These are phyloP conservation scores for Procambarus virginalis DNA, from an alignment of 1,140 invertebrate genomes.

Conservation along the genomic window DNA sequence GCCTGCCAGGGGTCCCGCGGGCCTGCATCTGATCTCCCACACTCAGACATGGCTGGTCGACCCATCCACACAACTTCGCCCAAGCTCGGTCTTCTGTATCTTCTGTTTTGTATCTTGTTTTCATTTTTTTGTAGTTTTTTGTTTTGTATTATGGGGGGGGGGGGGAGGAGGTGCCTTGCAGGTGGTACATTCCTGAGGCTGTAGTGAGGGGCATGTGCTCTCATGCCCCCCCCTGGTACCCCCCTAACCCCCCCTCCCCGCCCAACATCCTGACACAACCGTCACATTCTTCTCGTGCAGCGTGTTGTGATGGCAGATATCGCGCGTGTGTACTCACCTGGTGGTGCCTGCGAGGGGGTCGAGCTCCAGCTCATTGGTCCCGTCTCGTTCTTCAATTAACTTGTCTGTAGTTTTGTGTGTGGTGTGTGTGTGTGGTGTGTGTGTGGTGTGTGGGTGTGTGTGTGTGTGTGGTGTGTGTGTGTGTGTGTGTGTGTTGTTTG, in stretches of 20 bases:
- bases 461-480: neutral
- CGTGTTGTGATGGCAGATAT: neutral
- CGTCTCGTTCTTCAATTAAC: too few species aligned
- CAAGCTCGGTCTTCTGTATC: neutral
- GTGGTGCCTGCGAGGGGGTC: too few species aligned
- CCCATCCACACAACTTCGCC: neutral
- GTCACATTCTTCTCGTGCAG: neutral
- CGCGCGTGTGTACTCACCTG: too few species aligned
- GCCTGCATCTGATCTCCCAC: neutral
- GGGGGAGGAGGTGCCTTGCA: neutral
- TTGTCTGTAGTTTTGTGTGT: neutral
- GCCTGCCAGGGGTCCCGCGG: too few species aligned
- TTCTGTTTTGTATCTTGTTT: neutral
- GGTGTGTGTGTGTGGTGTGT: slow-evolving; percentile 14
- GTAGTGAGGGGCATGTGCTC: neutral
- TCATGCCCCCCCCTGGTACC: neutral
- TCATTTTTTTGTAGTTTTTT: neutral
- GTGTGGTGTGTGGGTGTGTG: neutral
- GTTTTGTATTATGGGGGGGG: too few species aligned
- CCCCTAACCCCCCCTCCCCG: neutral
- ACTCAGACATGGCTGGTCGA: neutral
- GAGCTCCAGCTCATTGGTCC: too few species aligned
- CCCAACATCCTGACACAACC: neutral
- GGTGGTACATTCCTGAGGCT: neutral
- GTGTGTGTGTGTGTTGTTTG: neutral